Percentiles rank a stretch among this genome's conserved stretches.
Evolutionary conservation across 1,140 invertebrate species (phyloP).

Genomic region (Andricus grossulariae): DNA sequence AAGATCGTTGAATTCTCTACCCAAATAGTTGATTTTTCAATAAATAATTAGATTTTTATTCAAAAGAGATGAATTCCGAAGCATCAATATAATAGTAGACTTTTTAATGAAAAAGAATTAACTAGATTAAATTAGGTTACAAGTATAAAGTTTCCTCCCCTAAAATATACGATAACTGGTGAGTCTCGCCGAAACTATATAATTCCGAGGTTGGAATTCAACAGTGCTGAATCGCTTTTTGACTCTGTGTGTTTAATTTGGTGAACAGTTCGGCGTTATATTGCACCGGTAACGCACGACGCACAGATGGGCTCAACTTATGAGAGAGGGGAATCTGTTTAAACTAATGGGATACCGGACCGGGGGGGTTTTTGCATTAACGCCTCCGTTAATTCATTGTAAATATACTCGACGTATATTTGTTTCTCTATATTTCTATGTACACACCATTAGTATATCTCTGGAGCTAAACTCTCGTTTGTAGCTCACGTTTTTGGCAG

Average conservation of each 20-base stretch:
- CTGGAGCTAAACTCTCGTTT: constrained; percentile 58
- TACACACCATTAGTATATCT: constrained; percentile 65
- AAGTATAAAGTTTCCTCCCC: too few species aligned
- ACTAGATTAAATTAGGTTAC: too few species aligned
- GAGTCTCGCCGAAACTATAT: constrained; percentile 14
- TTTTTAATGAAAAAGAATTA: too few species aligned
- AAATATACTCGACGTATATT: constrained; percentile 64
- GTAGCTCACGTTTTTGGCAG: constrained; percentile 34
- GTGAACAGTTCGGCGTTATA: constrained; percentile 30
- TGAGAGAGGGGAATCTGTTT: constrained; percentile 56
- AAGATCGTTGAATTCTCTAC: too few species aligned
- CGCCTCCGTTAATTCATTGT: constrained; percentile 65
- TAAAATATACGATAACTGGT: too few species aligned
- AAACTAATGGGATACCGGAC: constrained; percentile 63
- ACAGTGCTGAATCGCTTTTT: constrained; percentile 50
- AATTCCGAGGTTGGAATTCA: constrained; percentile 39
- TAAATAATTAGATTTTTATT: too few species aligned
- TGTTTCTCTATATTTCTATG: constrained; percentile 66
- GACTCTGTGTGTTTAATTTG: constrained; percentile 57
- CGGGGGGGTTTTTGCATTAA: constrained; percentile 59
- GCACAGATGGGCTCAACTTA: constrained; percentile 41
- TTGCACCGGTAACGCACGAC: constrained; percentile 48
- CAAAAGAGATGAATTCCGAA: too few species aligned
- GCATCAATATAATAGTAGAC: too few species aligned
- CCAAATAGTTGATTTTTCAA: too few species aligned